Evolutionary conservation across 2,113 vertebrate genomes (phyloP).

Genomic region (Vulpes ferrilata): DNA sequence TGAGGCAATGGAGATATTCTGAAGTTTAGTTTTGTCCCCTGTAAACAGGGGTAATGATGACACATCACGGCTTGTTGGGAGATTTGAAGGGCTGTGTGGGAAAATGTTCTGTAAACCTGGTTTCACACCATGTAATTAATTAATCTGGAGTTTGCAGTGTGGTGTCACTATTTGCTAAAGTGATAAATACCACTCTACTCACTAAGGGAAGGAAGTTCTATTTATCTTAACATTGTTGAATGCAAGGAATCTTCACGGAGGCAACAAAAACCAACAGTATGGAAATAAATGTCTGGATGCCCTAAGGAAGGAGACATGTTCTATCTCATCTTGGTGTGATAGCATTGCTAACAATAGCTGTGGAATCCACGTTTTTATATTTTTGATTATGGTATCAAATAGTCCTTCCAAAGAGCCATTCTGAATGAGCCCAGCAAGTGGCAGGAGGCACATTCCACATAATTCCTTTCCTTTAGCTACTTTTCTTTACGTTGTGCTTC

Average conservation of each 20-base stretch:
- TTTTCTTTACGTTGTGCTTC: neutral
- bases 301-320: neutral
- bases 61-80: neutral
- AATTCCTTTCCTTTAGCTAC: neutral
- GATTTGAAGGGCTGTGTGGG: neutral
- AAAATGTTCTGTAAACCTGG: neutral
- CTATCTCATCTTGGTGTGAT: neutral
- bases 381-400: neutral
- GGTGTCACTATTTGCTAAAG: neutral
- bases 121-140: neutral
- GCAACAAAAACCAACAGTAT: neutral
- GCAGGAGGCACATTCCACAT: neutral
- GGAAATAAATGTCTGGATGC: neutral
- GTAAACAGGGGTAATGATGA: neutral
- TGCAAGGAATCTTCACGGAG: conserved; percentile 46
- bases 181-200: neutral
- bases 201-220: conserved; percentile 47
- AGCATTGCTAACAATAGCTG: neutral
- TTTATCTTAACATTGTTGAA: conserved; percentile 32
- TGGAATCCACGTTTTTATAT: neutral
- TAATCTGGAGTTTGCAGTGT: neutral
- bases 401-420: neutral
- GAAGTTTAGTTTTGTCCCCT: neutral
- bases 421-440: neutral
- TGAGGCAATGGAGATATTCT: neutral